A percentile compares a stretch with the other conserved stretches of the same genome.
phyloP scores from a whole-genome alignment of 2,797 vertebrate species.

The Coluber constrictor region DNA sequence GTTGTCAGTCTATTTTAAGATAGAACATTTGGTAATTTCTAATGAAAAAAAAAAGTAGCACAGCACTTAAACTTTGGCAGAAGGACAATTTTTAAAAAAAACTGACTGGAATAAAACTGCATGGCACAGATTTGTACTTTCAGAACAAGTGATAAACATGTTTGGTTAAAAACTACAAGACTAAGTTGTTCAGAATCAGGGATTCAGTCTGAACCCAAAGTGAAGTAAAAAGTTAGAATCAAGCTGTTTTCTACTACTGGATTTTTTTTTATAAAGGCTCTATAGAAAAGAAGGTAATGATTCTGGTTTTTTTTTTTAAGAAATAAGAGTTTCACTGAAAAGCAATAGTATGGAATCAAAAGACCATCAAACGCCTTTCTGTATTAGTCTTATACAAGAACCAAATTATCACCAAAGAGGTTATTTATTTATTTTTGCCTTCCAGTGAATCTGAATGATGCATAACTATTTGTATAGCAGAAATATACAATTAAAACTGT shows the following conservation, averaged over 20 bases:
- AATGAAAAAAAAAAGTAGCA: constrained; percentile 73
- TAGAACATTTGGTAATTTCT: constrained; percentile 79
- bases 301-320: neutral
- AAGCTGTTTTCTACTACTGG: neutral
- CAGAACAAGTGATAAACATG: constrained; percentile 59
- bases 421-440: neutral
- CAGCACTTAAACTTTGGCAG: constrained; percentile 77
- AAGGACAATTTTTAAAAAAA: constrained; percentile 63
- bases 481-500: neutral
- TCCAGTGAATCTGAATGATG: neutral
- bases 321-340: neutral
- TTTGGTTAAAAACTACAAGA: constrained; percentile 34
- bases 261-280: neutral
- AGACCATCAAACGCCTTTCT: neutral
- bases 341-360: neutral
- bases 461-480: neutral
- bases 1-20: constrained; percentile 77
- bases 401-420: neutral
- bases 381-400: neutral
- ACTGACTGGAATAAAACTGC: constrained; percentile 54
- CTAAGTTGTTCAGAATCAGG: neutral
- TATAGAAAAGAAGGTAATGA: neutral
- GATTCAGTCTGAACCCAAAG: neutral
- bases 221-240: neutral
- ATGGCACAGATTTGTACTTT: constrained; percentile 53